Evolutionary conservation across 2,113 vertebrate genomes (phyloP), one percentile per base, ranked within the genome.

Genomic region (Panthera leo): DNA sequence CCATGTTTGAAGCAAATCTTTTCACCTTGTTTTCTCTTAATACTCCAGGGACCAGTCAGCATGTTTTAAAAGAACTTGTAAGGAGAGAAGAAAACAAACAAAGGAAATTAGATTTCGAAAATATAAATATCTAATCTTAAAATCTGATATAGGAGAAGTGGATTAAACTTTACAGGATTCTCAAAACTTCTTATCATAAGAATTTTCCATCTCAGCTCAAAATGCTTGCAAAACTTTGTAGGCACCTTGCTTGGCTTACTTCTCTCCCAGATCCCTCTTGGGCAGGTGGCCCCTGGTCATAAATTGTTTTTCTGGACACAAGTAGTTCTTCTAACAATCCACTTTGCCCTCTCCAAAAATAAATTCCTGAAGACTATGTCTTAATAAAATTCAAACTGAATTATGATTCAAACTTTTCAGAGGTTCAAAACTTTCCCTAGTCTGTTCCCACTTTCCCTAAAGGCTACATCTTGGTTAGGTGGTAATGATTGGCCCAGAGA

Each of bases 21-120:
- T 84, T 88, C 31, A 73, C 93, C 45, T 85, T 67, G 5, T 67
- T 96, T 91, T 95, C 79, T 91, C 39, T 83, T 75, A 85, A 65
- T 67, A 85, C 4, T 12, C 39, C 85, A 90, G 51, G 80, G 36
- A 96, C 63, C 29, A 79, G 71, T 97, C 23, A 84, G 67, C 73
- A 83, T 85, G 45, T 83, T 96, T 91, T 86, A 63, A 97, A 95
- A 82, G 79, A 97, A 91, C 48, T 93, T 94, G 75, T 42, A 94
- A 95, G 36, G 34, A 96, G 31, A 94, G 87, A 91, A 92, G 48
- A 95, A 97, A 94, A 91, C 91, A 79, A 95, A 94, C 68, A 96
- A 91, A 79, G 79, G 42, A 96, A 95, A 96, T 55, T 91, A 51
- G 51, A 88, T 95, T 96, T 95, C 42, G 11, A 7, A 95, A 96